A percentile compares a stretch with the other conserved stretches of the same genome.
Evolutionary conservation across 2,888 invertebrate species (phyloP).

Genomic region (Magallana nippona): DNA sequence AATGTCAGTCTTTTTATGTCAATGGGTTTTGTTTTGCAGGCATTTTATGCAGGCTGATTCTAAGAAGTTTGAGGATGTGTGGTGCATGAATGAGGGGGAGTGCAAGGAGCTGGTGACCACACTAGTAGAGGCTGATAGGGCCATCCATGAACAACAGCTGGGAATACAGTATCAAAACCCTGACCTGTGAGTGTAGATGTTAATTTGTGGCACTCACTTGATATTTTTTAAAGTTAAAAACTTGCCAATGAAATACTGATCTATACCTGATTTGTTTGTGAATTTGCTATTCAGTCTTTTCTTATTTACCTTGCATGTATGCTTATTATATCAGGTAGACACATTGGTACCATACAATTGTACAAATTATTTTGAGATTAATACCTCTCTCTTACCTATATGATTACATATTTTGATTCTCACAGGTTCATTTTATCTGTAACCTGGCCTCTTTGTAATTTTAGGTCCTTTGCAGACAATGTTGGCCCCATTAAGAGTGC

Average conservation of each 20-base stretch:
- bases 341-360: neutral
- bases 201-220: neutral
- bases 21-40: constrained; percentile 60
- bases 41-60: constrained; percentile 79
- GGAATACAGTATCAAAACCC: constrained; percentile 74
- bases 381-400: too few relatives aligned
- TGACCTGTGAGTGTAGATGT: constrained; percentile 67
- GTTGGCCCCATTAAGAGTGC: constrained; percentile 75
- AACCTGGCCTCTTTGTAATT: neutral
- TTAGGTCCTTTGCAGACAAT: constrained; percentile 76
- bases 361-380: neutral
- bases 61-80: constrained; percentile 79
- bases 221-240: too few relatives aligned
- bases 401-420: too few relatives aligned
- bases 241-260: too few relatives aligned
- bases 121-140: constrained; percentile 76
- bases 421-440: too few relatives aligned
- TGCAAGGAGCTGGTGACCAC: constrained; percentile 72
- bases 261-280: too few relatives aligned
- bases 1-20: too few relatives aligned
- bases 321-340: neutral
- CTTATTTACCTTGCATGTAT: neutral
- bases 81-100: constrained; percentile 80
- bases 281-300: neutral
- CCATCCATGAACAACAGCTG: constrained; percentile 79